Evolutionary conservation across 2,888 invertebrate genomes (phyloP), one percentile per base, ranked within the genome.

Genomic region (Ormyrus nitidulus): DNA sequence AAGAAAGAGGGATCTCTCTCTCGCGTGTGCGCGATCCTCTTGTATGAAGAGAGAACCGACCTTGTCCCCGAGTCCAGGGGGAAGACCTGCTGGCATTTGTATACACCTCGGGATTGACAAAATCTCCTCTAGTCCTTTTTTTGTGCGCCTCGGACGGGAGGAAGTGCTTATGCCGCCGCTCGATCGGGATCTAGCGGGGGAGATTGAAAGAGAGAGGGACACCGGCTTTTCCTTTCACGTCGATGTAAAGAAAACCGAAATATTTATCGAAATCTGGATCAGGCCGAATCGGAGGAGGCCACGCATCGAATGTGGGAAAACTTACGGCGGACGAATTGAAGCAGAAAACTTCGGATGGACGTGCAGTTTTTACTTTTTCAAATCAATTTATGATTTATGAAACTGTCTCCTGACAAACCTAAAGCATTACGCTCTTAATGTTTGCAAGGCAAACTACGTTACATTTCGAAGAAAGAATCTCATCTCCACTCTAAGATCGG

Each of bases 31-130:
- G 66, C 58, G 62, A 77, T 64, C 49, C 59, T 56, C 65, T 77
- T 61, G 48, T 61, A 62, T 44, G 66, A 79, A 56, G 65, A 77
- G 51, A 44, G 56, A 56, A 59, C n/a, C 64, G 79, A 79, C 69
- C 79, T 74, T 79, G 73, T 78, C 61, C 78, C 78, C 73, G 44
- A 73, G 74, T 58, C 62, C 74, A 11, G 74, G 53, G 56, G 34
- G 34, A 58, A 11, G 65, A 19, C 34, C 44, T 6, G 61, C 19
- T 34, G 44, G 68, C 61, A 53, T 74, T 58, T 79, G 72, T 79
- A 64, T 69, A 73, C 62, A 62, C 58, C 62, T 74, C 59, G 3
- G 6, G 62, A 70, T 62, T 62, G 79, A 74, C 74, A 74, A 68
- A 68, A 69, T 74, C 49, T 64, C 19, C 62, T 4, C 13, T 59